These are phyloP conservation scores for Neomicropteryx cornuta DNA, from an alignment of 1,140 invertebrate genomes.

Conservation along the genomic window DNA sequence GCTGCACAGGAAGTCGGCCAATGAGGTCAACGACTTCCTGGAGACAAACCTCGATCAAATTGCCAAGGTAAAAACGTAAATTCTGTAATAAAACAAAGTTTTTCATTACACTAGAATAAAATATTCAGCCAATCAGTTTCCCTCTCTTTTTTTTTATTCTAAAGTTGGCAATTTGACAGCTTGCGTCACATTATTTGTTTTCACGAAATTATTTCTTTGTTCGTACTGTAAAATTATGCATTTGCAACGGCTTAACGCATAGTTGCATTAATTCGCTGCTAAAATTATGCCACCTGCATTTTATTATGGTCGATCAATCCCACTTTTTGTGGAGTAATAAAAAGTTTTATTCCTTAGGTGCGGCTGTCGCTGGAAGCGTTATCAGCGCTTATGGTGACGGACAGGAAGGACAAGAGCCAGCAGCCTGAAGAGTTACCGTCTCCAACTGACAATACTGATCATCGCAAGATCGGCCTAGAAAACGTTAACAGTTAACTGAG, in stretches of 20 bases:
- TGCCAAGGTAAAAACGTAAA: conserved; percentile 39
- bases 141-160: too few relatives aligned
- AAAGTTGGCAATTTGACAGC: too few relatives aligned
- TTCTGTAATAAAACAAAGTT: background rate
- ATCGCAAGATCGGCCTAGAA: too few relatives aligned
- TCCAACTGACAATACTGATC: too few relatives aligned
- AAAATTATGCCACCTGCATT: background rate
- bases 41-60: conserved; percentile 49
- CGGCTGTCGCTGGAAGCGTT: conserved; percentile 49
- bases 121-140: background rate
- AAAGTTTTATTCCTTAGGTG: conserved; percentile 34
- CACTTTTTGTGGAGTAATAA: background rate
- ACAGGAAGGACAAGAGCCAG: conserved; percentile 23
- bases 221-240: conserved; percentile 7
- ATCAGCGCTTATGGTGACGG: conserved; percentile 40
- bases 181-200: too few relatives aligned
- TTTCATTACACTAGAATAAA: conserved; percentile 1
- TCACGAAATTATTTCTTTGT: background rate
- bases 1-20: conserved; percentile 47
- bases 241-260: too few relatives aligned
- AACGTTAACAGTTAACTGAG: too few relatives aligned
- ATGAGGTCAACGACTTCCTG: conserved; percentile 48
- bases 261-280: background rate
- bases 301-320: background rate
- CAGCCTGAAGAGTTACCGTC: too few relatives aligned